Percentiles rank a stretch among this genome's conserved stretches.
Conservation (phyloP, 2,113 vertebrate species). For the Dolichallabes microphthalmus region DNA sequence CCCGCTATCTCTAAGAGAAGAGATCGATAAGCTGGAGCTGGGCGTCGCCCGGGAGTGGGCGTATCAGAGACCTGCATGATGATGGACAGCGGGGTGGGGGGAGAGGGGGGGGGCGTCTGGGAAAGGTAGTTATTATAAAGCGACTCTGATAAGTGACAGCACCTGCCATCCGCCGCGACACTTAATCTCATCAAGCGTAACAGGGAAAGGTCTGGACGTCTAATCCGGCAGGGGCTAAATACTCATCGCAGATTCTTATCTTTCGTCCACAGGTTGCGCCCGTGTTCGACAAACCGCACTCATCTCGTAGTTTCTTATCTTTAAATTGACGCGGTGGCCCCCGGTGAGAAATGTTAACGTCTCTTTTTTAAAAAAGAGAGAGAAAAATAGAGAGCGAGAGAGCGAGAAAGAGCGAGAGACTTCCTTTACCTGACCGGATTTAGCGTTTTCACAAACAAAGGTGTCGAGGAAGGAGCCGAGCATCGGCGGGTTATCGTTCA, state of each 20-base stretch:
- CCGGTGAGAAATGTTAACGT: constrained; percentile 1
- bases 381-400: neutral
- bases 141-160: constrained; percentile 55
- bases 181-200: constrained; percentile 58
- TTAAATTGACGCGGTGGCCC: constrained; percentile 36
- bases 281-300: constrained; percentile 36
- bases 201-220: constrained; percentile 49
- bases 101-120: constrained; percentile 9
- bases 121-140: constrained; percentile 55
- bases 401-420: neutral
- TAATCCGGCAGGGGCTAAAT: constrained; percentile 52
- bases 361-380: neutral
- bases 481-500: constrained; percentile 92
- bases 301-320: constrained; percentile 26
- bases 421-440: constrained; percentile 83
- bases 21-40: constrained; percentile 10
- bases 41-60: constrained; percentile 28
- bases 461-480: constrained; percentile 87
- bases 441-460: constrained; percentile 91
- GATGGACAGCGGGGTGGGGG: constrained; percentile 33
- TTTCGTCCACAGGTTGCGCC: constrained; percentile 27
- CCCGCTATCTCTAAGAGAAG: neutral
- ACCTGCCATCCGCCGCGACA: constrained; percentile 52
- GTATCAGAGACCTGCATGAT: constrained; percentile 40
- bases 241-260: constrained; percentile 53